These are phyloP conservation scores for Heliocidaris tuberculata DNA, from an alignment of 35 echinoderm and acorn worm genomes.

Conservation along the genomic window DNA sequence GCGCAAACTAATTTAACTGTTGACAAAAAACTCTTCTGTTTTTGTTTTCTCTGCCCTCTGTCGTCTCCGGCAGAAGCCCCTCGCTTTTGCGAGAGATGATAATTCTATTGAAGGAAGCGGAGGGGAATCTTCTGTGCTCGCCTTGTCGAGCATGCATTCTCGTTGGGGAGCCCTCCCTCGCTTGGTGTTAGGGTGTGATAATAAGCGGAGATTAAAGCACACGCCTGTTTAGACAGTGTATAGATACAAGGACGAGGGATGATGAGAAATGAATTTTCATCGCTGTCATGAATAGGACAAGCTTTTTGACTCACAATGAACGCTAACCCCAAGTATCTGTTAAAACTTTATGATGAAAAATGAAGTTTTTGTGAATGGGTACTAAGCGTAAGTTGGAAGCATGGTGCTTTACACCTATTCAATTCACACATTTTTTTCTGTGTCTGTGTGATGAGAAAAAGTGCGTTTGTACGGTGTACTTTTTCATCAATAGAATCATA, in stretches of 20 bases:
- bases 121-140: constrained; percentile 1
- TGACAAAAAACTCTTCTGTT: constrained; percentile 30
- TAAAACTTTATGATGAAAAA: constrained; percentile 32
- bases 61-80: not conserved
- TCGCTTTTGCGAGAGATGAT: constrained; percentile 26
- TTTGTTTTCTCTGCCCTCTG: constrained; percentile 7
- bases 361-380: constrained; percentile 14
- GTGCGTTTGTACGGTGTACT: not conserved
- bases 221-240: constrained; percentile 39
- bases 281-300: constrained; percentile 34
- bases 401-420: constrained; percentile 34
- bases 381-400: not conserved
- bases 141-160: constrained; percentile 25
- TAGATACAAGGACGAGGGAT: constrained; percentile 30
- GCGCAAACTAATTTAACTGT: constrained; percentile 20
- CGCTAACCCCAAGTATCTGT: constrained; percentile 25
- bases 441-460: not conserved
- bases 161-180: constrained; percentile 36
- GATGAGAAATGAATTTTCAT: constrained; percentile 29
- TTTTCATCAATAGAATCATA: not conserved
- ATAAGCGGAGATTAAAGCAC: constrained; percentile 46
- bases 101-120: constrained; percentile 37
- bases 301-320: constrained; percentile 31
- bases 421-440: not conserved
- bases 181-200: constrained; percentile 35